A percentile compares a stretch with the other conserved stretches of the same genome.
Conservation (phyloP, 2,113 vertebrate species). For the Tragelaphus imberbis region DNA sequence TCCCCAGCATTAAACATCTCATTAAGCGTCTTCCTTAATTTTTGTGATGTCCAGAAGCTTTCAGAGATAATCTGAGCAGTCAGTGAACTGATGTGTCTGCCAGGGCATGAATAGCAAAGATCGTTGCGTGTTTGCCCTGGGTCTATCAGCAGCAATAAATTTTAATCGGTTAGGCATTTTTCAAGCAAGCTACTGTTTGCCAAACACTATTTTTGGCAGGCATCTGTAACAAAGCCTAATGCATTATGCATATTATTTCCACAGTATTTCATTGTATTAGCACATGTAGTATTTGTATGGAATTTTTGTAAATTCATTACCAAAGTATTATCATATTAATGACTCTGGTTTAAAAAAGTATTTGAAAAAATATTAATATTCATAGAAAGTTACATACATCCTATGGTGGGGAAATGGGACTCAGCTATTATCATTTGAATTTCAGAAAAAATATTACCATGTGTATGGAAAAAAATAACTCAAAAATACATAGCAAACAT, state of each 20-base stretch:
- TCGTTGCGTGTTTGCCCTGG: slow-evolving; percentile 7
- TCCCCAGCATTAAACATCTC: slow-evolving; percentile 27
- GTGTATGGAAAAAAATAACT: slow-evolving; percentile 24
- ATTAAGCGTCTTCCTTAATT: slow-evolving; percentile 50
- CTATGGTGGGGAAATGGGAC: not conserved
- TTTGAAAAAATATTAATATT: slow-evolving; percentile 40
- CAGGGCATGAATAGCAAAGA: not conserved
- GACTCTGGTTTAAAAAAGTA: slow-evolving; percentile 54
- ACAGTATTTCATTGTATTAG: slow-evolving; percentile 66
- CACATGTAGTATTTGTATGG: slow-evolving; percentile 67
- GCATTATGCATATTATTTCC: slow-evolving; percentile 68
- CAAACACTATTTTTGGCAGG: slow-evolving; percentile 69
- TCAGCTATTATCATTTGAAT: slow-evolving; percentile 42
- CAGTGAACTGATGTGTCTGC: slow-evolving; percentile 17
- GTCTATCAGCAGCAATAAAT: slow-evolving; percentile 55
- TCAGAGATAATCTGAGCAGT: slow-evolving; percentile 46
- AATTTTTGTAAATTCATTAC: slow-evolving; percentile 68
- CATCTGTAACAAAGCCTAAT: slow-evolving; percentile 70
- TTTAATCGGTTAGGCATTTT: slow-evolving; percentile 63
- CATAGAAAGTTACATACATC: not conserved
- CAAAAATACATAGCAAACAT: not conserved
- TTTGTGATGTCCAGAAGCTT: slow-evolving; percentile 33
- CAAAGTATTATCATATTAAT: slow-evolving; percentile 72
- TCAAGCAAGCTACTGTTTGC: slow-evolving; percentile 67
- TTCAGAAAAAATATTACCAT: slow-evolving; percentile 38